phyloP scores from a whole-genome alignment of 2,113 vertebrate species.

The Dolichotis patagonum region DNA sequence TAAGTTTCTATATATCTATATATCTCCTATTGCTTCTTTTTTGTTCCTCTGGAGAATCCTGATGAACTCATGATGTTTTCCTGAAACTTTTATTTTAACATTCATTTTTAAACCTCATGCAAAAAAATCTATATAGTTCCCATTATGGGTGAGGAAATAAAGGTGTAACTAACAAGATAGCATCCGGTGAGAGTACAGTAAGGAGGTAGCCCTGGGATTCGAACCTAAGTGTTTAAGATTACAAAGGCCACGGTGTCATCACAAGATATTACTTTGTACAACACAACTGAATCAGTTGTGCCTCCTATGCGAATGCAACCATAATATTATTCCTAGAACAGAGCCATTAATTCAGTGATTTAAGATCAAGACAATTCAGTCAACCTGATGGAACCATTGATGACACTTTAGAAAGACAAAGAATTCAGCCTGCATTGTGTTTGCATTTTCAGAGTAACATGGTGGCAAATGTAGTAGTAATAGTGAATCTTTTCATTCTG shows the following conservation, averaged over 20 bases:
- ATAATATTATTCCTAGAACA: conserved; percentile 37
- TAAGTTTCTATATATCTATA: background rate
- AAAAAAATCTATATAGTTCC: background rate
- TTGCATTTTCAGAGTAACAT: background rate
- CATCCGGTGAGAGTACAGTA: background rate
- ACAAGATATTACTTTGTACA: background rate
- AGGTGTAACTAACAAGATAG: background rate
- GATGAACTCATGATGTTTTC: background rate
- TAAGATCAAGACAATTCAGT: conserved; percentile 56
- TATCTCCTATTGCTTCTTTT: background rate
- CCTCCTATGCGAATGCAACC: background rate
- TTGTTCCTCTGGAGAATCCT: background rate
- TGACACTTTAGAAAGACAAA: conserved; percentile 18
- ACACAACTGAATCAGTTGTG: background rate
- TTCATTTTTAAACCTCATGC: background rate
- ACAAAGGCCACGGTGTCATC: background rate
- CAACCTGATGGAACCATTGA: background rate
- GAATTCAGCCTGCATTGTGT: conserved; percentile 17
- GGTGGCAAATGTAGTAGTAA: background rate
- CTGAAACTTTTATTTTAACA: conserved; percentile 12
- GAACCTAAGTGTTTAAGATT: background rate
- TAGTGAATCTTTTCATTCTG: background rate
- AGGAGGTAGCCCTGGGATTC: background rate
- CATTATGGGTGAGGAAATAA: background rate
- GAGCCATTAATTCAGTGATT: conserved; percentile 32